Base-by-base conservation (phyloP, 92 coral and sea anemone genomes). In the Heteractis magnifica region DNA sequence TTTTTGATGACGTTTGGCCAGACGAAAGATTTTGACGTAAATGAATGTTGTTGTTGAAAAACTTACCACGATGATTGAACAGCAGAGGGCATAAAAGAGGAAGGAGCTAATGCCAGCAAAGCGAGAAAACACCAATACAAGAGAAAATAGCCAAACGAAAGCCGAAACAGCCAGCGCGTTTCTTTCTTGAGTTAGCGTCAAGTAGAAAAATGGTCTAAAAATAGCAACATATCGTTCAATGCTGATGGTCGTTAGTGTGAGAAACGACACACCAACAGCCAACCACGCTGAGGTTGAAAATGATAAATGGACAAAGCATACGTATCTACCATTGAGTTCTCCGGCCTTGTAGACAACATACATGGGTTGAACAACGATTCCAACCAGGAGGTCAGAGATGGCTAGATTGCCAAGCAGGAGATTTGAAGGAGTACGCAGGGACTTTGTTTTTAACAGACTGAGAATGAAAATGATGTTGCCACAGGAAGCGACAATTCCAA, bases 381-480 rank as follows among this genome's bases (percentile, higher is more conserved):
- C 87, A 51, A 84, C 87, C 6, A 84, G 13, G 50, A 84, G 21
- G 23, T 84, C 87, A 7, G 87, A 84, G 58, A 84, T 34, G 73
- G 87, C 87, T 12, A 84, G 71, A 80, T 84, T 84, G 1, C 81
- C 87, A 77, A 84, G 87, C 14, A 84, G 49, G 4, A 84, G 19
- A 16, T 84, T 75, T 18, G 87, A 84, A 18, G 87, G 74, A 51
- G 64, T 84, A 10, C 50, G 82, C 10, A 84, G 55, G 1, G 75
- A 23, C 4, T 19, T 59, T 11, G 87, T 75, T 52, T 44, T 84
- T 82, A 59, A 65, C 8, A 84, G 74, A 49, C 75, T 62, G 20
- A 59, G 53, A 13, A 84, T 51, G 56, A 84, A 84, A 51, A 84
- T 8, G 1, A 23, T 14, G 73, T 84, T 84, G 34, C 87, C 87